These are phyloP conservation scores for Columba janthina DNA, from an alignment of 2,113 vertebrate species.

Conservation along the genomic window DNA sequence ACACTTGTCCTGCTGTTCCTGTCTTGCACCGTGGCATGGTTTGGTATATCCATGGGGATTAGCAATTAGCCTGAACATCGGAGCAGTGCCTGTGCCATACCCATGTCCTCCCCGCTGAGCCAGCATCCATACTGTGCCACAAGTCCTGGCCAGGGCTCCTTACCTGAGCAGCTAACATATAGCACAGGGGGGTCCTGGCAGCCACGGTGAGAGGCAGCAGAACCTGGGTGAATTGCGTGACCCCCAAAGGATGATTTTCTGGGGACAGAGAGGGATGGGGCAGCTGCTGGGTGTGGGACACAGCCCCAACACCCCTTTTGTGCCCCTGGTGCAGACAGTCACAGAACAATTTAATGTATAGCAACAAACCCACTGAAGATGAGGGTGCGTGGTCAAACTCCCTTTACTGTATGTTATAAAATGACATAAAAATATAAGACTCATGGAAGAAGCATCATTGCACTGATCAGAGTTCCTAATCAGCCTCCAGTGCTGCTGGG, in stretches of 20 bases:
- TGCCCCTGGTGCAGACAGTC: background rate
- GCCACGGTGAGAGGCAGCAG: background rate
- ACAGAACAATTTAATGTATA: background rate
- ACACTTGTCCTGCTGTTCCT: background rate
- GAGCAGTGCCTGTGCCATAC: background rate
- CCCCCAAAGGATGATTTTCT: background rate
- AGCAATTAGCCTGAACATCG: background rate
- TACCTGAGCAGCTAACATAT: background rate
- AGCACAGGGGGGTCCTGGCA: background rate
- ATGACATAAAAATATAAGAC: background rate
- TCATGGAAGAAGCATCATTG: background rate
- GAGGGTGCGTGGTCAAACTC: fast-evolving
- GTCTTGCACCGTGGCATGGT: fast-evolving
- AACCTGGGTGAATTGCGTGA: background rate
- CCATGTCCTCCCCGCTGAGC: background rate
- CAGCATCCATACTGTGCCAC: background rate
- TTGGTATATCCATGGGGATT: background rate
- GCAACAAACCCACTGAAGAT: background rate
- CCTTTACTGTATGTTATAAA: background rate
- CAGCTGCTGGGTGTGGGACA: background rate
- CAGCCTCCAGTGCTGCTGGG: background rate
- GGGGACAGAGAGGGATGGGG: background rate
- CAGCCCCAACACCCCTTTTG: background rate
- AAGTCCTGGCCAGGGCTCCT: background rate
- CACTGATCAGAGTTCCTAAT: background rate